A percentile compares a stretch with the other conserved stretches of the same genome.
Evolutionary conservation across 2,888 invertebrate genomes (phyloP).

Genomic region (Phaonia tiefii): DNA sequence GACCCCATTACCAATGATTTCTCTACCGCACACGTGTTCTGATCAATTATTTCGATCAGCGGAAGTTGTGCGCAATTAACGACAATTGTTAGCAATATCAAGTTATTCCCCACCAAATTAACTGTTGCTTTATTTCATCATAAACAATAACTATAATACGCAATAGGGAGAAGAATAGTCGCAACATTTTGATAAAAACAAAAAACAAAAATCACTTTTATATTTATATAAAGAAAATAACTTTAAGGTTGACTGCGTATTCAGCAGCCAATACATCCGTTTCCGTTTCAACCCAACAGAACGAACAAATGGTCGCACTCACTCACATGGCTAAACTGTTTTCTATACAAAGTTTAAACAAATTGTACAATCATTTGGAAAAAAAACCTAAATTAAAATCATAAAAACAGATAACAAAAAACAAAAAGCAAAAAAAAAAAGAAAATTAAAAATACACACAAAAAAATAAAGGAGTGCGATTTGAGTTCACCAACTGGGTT

Average conservation of each 20-base stretch:
- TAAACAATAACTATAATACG: neutral
- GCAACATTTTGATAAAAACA: neutral
- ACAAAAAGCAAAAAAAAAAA: constrained; percentile 15
- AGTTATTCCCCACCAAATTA: neutral
- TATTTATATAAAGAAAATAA: constrained; percentile 48
- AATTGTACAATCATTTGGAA: neutral
- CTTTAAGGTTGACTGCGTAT: constrained; percentile 74
- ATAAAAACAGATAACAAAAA: constrained; percentile 25
- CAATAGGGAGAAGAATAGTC: constrained; percentile 12
- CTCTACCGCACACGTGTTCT: constrained; percentile 23
- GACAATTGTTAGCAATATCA: too few species aligned
- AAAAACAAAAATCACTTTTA: constrained; percentile 30
- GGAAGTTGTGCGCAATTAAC: constrained; percentile 31
- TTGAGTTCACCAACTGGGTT: constrained; percentile 37
- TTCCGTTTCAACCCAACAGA: constrained; percentile 72
- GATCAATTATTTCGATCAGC: constrained; percentile 28
- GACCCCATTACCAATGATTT: too few species aligned
- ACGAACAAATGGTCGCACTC: constrained; percentile 18
- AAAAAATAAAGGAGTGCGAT: constrained; percentile 59
- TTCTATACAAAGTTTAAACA: constrained; percentile 17
- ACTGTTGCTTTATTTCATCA: constrained; percentile 3
- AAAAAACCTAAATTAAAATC: neutral
- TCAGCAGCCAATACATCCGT: constrained; percentile 78
- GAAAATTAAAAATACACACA: too few species aligned
- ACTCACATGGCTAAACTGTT: neutral